Evolutionary conservation across 2,797 vertebrate genomes (phyloP).

Genomic region (Psittacula derbiana): DNA sequence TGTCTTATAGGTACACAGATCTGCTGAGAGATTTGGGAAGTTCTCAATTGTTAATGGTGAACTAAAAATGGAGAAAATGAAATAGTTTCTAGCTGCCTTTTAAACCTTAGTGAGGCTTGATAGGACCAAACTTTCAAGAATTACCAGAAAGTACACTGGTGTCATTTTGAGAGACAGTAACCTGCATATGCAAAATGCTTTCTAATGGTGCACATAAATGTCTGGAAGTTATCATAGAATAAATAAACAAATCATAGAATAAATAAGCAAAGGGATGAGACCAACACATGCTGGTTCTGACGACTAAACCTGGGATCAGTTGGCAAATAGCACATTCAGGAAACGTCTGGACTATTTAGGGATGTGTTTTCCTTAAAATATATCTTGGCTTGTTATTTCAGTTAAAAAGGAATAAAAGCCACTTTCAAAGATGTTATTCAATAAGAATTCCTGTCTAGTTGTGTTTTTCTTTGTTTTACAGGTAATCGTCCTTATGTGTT

Average conservation of each 20-base stretch:
- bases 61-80: not conserved
- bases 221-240: not conserved
- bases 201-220: not conserved
- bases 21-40: not conserved
- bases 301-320: not conserved
- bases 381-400: rapidly evolving
- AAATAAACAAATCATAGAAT: not conserved
- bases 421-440: not conserved
- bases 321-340: not conserved
- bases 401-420: not conserved
- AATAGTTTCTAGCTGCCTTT: not conserved
- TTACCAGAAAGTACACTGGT: not conserved
- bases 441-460: not conserved
- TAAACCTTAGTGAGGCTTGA: not conserved
- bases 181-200: not conserved
- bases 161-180: not conserved
- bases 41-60: not conserved
- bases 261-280: not conserved
- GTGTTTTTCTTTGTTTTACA: conserved; percentile 49
- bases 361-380: not conserved
- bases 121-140: not conserved
- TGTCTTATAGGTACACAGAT: not conserved
- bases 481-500: conserved; percentile 85
- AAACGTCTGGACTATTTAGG: not conserved
- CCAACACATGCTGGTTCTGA: not conserved